Conservation (phyloP, 2,888 invertebrate species). For the Drosophila anomalipes region DNA sequence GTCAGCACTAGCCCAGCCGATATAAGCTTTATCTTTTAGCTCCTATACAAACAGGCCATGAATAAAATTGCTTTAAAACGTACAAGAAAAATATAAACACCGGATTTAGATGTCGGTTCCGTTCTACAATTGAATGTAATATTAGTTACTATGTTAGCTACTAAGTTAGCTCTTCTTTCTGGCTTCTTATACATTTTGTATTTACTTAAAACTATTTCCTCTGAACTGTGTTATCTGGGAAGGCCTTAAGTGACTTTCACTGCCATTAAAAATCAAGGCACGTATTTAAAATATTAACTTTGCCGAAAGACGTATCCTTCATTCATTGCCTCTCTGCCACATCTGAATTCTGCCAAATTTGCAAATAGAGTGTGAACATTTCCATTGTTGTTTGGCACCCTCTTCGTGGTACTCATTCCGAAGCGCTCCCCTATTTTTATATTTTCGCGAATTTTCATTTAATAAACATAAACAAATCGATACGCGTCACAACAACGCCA, state of each 20-base stretch:
- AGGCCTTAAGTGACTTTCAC: not conserved
- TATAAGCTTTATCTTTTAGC: not conserved
- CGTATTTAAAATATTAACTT: not conserved
- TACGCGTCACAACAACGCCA: constrained; percentile 79
- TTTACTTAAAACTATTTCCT: not conserved
- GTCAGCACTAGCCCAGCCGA: not conserved
- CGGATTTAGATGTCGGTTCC: not conserved
- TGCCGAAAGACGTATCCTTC: not conserved
- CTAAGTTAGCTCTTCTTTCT: not conserved
- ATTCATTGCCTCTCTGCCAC: not conserved
- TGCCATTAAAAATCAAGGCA: not conserved
- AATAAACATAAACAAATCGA: constrained; percentile 81
- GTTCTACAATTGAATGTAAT: not conserved
- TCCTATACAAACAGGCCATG: not conserved
- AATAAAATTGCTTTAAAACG: not conserved
- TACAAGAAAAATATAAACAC: not conserved
- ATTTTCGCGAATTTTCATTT: constrained; percentile 63
- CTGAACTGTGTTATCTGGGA: not conserved
- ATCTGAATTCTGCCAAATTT: not conserved
- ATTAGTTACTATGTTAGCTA: not conserved
- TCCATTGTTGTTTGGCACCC: constrained; percentile 24
- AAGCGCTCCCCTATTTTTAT: constrained; percentile 12
- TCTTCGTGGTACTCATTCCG: constrained; percentile 11
- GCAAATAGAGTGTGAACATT: constrained; percentile 35
- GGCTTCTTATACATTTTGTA: not conserved